Evolutionary conservation across 2,797 vertebrate genomes (phyloP).

Genomic region (Corythornis leucogaster): DNA sequence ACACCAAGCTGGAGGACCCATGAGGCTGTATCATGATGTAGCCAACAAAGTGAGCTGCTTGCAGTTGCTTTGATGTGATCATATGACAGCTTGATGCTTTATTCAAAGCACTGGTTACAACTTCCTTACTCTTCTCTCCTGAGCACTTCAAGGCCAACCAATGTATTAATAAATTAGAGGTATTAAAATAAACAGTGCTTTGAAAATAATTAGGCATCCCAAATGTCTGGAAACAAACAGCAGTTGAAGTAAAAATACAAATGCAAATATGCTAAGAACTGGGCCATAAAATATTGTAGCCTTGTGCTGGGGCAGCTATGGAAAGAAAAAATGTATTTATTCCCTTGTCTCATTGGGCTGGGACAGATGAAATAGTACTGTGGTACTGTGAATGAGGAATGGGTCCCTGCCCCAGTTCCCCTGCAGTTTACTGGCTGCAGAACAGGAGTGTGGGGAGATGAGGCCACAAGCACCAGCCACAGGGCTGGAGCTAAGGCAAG

Average conservation of each 20-base stretch:
- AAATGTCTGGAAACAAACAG: conserved; percentile 61
- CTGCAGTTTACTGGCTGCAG: background rate
- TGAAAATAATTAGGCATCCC: conserved; percentile 70
- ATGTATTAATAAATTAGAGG: conserved; percentile 68
- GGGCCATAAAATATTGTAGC: conserved; percentile 61
- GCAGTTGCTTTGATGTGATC: conserved; percentile 62
- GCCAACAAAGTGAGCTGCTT: conserved; percentile 27
- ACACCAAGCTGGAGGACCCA: background rate
- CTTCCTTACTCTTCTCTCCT: conserved; percentile 32
- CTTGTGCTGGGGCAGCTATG: background rate
- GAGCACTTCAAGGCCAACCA: conserved; percentile 58
- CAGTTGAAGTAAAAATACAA: conserved; percentile 53
- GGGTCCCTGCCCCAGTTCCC: background rate
- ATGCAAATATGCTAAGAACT: conserved; percentile 65
- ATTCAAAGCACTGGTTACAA: conserved; percentile 63
- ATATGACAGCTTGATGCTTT: conserved; percentile 42
- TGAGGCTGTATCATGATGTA: background rate
- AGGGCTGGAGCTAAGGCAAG: background rate
- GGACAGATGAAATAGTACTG: background rate
- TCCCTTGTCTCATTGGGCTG: background rate
- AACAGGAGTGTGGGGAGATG: background rate
- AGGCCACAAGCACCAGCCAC: background rate
- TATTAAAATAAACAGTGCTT: conserved; percentile 72
- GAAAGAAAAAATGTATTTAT: background rate
- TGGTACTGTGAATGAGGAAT: background rate